Base-by-base conservation (phyloP, 2,888 invertebrate species). In the Aricia artaxerxes region DNA sequence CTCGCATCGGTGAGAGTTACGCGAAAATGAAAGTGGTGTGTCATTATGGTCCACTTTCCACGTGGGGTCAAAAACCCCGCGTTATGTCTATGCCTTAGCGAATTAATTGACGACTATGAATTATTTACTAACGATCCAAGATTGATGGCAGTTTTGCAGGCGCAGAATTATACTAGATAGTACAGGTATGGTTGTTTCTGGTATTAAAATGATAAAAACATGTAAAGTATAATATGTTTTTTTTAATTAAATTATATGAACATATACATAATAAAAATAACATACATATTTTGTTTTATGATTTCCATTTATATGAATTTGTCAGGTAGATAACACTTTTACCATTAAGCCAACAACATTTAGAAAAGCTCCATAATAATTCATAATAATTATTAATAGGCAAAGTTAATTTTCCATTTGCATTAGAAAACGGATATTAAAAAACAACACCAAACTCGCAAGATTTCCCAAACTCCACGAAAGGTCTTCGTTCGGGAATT, bases 11-110 rank as follows among this genome's bases (percentile, higher is more conserved):
- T 93, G 92, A 94, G 94, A 95, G 95, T 95, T 95, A 94, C 93
- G 93, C 92, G 95, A 95, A 95, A 95, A 95, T 94, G 95, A 95
- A 95, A 94, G 95, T 95, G 90, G 91, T 95, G 85, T 92, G 94
- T 92, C 91, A 93, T 93, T 91, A 92, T 92, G 92, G 89, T 93
- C 91, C 90, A 94, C 94, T 94, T 94, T 94, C 93, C 92, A 92
- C 88, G 88, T 82, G 88, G 88, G 94, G 92, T 92, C 91, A 90
- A 92, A 88, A 90, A 93, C 91, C 94, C 87, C 86, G 85, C 81
- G 82, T 80, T 78, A 85, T 87, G 86, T 89, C 88, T 89, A 87
- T 89, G 87, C 87, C 83, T 87, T 85, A 87, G 84, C 85, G 83
- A 88, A 85, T 89, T 90, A 89, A 90, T 91, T 89, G 87, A 86